Percentiles rank a stretch among this genome's conserved stretches.
phyloP scores from a whole-genome alignment of 2,797 vertebrate species.

The Schizopygopsis malacanthus region DNA sequence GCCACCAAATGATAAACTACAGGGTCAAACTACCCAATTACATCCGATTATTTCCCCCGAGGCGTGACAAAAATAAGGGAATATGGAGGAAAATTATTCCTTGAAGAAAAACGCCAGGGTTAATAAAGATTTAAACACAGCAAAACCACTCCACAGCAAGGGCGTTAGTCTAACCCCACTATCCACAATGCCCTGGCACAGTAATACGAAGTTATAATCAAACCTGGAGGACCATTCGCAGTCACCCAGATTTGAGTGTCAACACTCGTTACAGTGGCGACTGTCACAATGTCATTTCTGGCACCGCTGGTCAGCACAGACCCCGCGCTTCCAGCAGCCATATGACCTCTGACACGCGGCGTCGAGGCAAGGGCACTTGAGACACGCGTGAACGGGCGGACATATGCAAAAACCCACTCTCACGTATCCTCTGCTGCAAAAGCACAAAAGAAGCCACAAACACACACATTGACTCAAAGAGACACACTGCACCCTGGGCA shows the following conservation, averaged over 20 bases:
- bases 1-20: conserved; percentile 56
- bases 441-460: conserved; percentile 48
- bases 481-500: conserved; percentile 64
- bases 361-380: conserved; percentile 58
- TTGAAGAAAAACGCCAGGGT: conserved; percentile 64
- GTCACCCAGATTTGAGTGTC: conserved; percentile 75
- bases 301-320: conserved; percentile 44
- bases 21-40: conserved; percentile 65
- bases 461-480: conserved; percentile 38
- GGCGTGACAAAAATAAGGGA: conserved; percentile 45
- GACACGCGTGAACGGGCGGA: conserved; percentile 29
- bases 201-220: conserved; percentile 72
- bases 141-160: conserved; percentile 59
- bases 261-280: conserved; percentile 70
- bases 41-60: conserved; percentile 65
- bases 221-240: conserved; percentile 74
- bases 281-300: conserved; percentile 63
- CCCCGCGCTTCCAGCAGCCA: conserved; percentile 1
- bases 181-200: conserved; percentile 60
- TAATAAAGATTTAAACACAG: conserved; percentile 72
- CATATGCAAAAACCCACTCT: conserved; percentile 23
- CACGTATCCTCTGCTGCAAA: conserved; percentile 22
- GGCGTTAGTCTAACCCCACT: conserved; percentile 46
- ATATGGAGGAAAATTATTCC: conserved; percentile 56
- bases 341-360: conserved; percentile 56